Base-by-base conservation (phyloP, 2,888 invertebrate genomes). In the Hesperia comma region DNA sequence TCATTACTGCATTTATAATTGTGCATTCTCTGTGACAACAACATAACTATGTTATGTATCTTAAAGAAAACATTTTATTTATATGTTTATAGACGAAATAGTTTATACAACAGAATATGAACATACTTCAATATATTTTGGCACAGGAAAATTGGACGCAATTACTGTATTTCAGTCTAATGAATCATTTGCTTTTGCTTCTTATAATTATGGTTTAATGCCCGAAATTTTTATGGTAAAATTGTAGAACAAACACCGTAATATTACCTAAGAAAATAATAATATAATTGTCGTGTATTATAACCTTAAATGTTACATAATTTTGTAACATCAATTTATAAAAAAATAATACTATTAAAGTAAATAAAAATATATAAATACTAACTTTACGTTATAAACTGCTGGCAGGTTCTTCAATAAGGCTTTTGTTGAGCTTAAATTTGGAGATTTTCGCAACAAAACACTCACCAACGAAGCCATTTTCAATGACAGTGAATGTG, bases 381-480 rank as follows among this genome's bases (percentile, higher is more conserved):
- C 93, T 93, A 83, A 94, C 94, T 92, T 93, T 71, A 87, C 87
- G 86, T 90, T 90, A 74, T 90, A 86, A 75, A 92, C 79, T 19
- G 93, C 88, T 58, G 93, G 93, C 73, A 90, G 80, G 84, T 90
- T 92, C 73, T 89, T 91, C 70, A 93, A 76, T 40, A 94, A 79
- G 54, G 82, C 81, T 69, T 86, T 87, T 53, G 84, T 83, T 77
- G 85, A 82, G 58, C 86, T 77, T 70, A 93, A 86, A 82, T 89
- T 89, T 61, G 88, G 72, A 21, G 93, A 88, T 93, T 94, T 95
- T 83, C 93, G 93, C 77, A 94, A 81, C 85, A 95, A 92, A 78
- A 93, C 93, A 89, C 87, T 92, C 61, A 91, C 71, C 40, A 92
- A 70, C 78, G 88, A 90, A 79, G 89, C 88, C 92, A 92, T 92